Conservation (phyloP, 1,140 invertebrate species). For the Sinella curviseta region DNA sequence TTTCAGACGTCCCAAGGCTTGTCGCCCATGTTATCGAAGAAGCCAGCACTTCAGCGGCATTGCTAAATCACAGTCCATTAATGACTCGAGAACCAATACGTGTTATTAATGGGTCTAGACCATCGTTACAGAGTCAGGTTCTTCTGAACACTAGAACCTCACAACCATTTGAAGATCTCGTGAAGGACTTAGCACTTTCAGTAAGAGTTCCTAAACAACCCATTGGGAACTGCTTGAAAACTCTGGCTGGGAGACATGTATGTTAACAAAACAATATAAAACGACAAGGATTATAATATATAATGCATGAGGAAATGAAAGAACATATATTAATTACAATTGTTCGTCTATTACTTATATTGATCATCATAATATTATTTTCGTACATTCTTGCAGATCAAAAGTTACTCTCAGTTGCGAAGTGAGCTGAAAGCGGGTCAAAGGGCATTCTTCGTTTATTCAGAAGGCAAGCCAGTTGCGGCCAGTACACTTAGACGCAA, state of each 20-base stretch:
- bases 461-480: background rate
- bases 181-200: constrained; percentile 87
- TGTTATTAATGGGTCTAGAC: constrained; percentile 88
- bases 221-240: constrained; percentile 84
- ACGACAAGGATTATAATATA: background rate
- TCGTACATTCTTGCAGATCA: constrained; percentile 34
- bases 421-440: constrained; percentile 44
- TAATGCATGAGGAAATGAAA: no score
- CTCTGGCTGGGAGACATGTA: constrained; percentile 85
- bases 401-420: constrained; percentile 37
- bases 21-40: constrained; percentile 14
- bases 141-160: constrained; percentile 86
- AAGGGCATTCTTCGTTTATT: constrained; percentile 43
- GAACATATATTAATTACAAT: background rate
- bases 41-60: background rate
- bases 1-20: background rate
- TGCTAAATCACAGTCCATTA: constrained; percentile 50
- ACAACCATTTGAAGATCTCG: constrained; percentile 91
- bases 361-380: background rate
- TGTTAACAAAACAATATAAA: constrained; percentile 50
- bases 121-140: constrained; percentile 86
- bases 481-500: no score
- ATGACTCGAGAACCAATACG: constrained; percentile 74
- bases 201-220: constrained; percentile 66
- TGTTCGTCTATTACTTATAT: background rate